Conservation (phyloP, 2,797 vertebrate species). For the Hephaestus fuliginosus region DNA sequence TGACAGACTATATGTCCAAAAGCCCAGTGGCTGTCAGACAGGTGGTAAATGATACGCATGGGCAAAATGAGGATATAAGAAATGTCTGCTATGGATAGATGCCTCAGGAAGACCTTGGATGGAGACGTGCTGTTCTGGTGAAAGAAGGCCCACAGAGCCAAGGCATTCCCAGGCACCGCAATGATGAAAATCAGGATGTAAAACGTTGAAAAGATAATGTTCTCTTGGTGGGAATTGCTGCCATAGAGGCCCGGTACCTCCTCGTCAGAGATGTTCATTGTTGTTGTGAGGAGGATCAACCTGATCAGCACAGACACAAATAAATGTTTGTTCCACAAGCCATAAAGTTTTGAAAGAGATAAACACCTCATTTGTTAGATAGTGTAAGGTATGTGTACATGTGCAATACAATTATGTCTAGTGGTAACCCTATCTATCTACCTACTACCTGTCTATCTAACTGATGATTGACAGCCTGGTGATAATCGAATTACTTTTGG, state of each 20-base stretch:
- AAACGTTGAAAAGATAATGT: conserved; percentile 75
- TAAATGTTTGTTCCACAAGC: neutral
- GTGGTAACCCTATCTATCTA: no score
- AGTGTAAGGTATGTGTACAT: no score
- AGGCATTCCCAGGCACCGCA: conserved; percentile 80
- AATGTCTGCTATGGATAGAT: conserved; percentile 84
- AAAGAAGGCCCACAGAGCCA: conserved; percentile 84
- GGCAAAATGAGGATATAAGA: conserved; percentile 83
- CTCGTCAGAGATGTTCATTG: conserved; percentile 69
- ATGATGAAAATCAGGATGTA: conserved; percentile 82
- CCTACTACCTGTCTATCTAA: no score
- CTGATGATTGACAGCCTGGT: neutral
- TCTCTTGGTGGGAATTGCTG: conserved; percentile 65
- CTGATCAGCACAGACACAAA: conserved; percentile 56
- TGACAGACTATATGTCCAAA: conserved; percentile 78
- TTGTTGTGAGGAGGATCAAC: conserved; percentile 34
- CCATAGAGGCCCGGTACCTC: conserved; percentile 3
- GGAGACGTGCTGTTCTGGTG: conserved; percentile 64
- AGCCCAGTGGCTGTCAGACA: conserved; percentile 76
- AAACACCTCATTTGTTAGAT: no score
- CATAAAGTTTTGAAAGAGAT: no score
- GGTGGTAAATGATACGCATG: conserved; percentile 84
- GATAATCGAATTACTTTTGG: neutral
- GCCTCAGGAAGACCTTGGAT: conserved; percentile 80
- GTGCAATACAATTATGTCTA: no score